Percentiles rank a stretch among this genome's conserved stretches.
Evolutionary conservation across 2,797 vertebrate species (phyloP).

Genomic region (Pseudochaenichthys georgianus): DNA sequence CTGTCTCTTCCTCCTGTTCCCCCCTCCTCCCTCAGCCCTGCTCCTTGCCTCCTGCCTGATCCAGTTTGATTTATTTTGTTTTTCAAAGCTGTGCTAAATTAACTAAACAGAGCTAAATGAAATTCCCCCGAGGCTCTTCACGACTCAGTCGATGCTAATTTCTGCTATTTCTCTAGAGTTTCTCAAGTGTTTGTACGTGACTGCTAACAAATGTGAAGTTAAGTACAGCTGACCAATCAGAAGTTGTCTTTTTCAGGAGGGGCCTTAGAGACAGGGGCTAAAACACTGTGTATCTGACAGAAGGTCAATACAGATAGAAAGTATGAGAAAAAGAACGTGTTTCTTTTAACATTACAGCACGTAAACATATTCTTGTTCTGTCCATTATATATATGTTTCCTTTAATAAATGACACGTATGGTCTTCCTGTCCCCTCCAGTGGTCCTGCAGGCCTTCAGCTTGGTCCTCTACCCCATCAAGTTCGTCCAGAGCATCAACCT

Average conservation of each 20-base stretch:
- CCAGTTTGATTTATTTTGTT: slow-evolving; percentile 50
- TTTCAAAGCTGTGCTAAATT: slow-evolving; percentile 37
- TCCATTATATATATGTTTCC: too few relatives aligned
- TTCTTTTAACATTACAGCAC: neutral
- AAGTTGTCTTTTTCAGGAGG: too few relatives aligned
- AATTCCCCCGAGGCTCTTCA: slow-evolving; percentile 10
- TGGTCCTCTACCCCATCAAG: slow-evolving; percentile 98
- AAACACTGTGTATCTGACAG: too few relatives aligned
- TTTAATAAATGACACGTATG: neutral
- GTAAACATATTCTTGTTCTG: neutral
- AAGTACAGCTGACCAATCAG: neutral
- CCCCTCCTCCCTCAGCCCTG: neutral
- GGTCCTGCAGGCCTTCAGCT: slow-evolving; percentile 96
- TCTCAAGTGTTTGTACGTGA: neutral
- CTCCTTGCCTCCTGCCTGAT: neutral
- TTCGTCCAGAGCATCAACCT: slow-evolving; percentile 98
- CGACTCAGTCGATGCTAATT: slow-evolving; percentile 23
- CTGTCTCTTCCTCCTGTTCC: neutral
- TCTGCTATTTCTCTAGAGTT: slow-evolving; percentile 14
- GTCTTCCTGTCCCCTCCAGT: slow-evolving; percentile 82
- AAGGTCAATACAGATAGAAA: neutral
- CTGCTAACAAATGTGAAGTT: neutral
- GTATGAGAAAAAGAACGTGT: neutral
- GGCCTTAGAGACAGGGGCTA: too few relatives aligned
- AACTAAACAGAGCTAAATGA: slow-evolving; percentile 39